phyloP scores from a whole-genome alignment of 2,888 invertebrate genomes.

The Tenthredo notha region DNA sequence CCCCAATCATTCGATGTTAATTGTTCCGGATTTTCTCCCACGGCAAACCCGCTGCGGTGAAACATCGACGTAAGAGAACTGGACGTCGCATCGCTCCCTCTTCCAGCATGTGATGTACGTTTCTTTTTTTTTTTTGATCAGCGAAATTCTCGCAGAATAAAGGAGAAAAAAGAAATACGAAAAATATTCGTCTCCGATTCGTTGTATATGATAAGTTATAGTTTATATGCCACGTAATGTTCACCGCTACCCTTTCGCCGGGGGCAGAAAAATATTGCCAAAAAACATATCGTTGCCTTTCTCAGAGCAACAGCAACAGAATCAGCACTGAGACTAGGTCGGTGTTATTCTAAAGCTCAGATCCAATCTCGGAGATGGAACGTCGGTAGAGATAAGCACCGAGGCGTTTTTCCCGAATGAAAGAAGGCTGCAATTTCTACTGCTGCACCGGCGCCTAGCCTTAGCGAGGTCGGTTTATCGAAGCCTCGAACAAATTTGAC shows the following conservation, averaged over 20 bases:
- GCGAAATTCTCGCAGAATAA: not conserved
- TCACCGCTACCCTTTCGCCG: not conserved
- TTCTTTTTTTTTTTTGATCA: not conserved
- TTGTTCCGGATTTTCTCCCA: slow-evolving; percentile 62
- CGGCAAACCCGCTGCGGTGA: slow-evolving; percentile 52
- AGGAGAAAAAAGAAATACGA: not conserved
- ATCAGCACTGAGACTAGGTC: not conserved
- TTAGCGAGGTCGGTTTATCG: not conserved
- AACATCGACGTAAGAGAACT: not conserved
- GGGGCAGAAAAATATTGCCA: not conserved
- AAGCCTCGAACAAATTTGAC: slow-evolving; percentile 36
- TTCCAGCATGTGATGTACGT: not conserved
- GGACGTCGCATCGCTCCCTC: not conserved
- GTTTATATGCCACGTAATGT: not conserved
- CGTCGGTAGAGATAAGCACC: slow-evolving; percentile 31
- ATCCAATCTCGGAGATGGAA: slow-evolving; percentile 48
- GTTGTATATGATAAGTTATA: not conserved
- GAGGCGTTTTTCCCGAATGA: slow-evolving; percentile 37
- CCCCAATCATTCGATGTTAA: slow-evolving; percentile 73
- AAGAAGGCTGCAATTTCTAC: slow-evolving; percentile 1
- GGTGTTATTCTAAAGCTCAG: slow-evolving; percentile 5
- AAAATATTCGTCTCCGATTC: not conserved
- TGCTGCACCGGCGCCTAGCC: not conserved
- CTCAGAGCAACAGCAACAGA: not conserved
- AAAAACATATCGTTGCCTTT: not conserved